Evolutionary conservation across 1,140 invertebrate species (phyloP), one percentile per base, ranked within the genome.

Genomic region (Drosophila albomicans): DNA sequence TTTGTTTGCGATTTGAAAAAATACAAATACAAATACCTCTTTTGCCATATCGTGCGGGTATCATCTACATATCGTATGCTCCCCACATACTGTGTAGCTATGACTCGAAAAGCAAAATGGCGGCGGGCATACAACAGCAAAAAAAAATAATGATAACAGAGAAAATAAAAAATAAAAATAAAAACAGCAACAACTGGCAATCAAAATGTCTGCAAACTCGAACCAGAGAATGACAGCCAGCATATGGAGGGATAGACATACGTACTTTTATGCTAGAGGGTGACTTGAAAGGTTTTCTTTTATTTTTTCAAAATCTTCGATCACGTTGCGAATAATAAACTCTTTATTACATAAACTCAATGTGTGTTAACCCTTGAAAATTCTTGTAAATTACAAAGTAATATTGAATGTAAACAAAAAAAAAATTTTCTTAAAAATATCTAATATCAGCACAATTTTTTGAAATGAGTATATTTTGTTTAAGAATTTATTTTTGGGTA

Each of bases 171-270:
- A 75, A 62, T 70, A 82, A 78, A 65, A 65, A 54, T 43, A 65
- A 65, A 65, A 68, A 63, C 66, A 76, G 64, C 38, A 59, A 68
- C 68, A 76, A 79, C 77, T 72, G 77, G 77, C 77, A 79, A 79
- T 79, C 79, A 82, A 82, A 81, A 80, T 80, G 79, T 81, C 80
- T 81, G 78, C 71, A 59, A 54, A 65, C 80, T 65, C 56, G 30
- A 76, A 61, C 76, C 76, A 68, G 64, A 71, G 78, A 84, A 79
- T 82, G 81, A 84, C 81, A 79, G 77, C 59, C 80, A 74, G 49
- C 74, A 77, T 79, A 79, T 75, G 80, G 56, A 76, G 56, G 67
- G 48, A 82, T 76, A 81, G 74, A 73, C 58, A 58, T 67, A 51
- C 61, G 41, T 67, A 56, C 64, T 41, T 41, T 10, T 57, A 20